Base-by-base conservation (phyloP, 2,113 vertebrate genomes). In the Tyrannus savana region DNA sequence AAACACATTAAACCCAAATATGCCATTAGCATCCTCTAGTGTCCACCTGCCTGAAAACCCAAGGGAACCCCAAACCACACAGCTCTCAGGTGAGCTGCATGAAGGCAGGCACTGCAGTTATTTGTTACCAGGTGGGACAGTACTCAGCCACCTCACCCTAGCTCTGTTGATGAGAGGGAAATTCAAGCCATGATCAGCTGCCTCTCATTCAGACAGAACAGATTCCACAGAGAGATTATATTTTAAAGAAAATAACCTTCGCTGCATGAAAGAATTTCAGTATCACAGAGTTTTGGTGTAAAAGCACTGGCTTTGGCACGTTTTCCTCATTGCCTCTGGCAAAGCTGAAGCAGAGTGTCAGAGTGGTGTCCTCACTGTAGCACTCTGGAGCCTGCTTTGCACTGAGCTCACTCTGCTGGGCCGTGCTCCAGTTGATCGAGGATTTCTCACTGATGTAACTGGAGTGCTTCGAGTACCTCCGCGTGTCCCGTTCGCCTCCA, bases 401-500 rank as follows among this genome's bases (percentile, higher is more conserved):
- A 4, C 87, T 72, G 82, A 75, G 87, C 66, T 87, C 94, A 33
- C 44, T 7, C 53, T 5, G 75, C 74, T 62, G 92, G 88, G 72
- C 85, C 42, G 0, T 7, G 10, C 88, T 90, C 85, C 89, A 88
- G 88, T 9, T 56, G n/a, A 56, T 31, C n/a, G 6, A 62, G 86
- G 86, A 13, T 63, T 90, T 71, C 92, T 80, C 58, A 6, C 79
- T 63, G 88, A 35, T 4, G 9, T 18, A 63, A 59, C 67, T 18
- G 23, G 0, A 12, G 85, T 6, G 75, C 76, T 58, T 76, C 4
- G 2, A 60, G 90, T 9, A n/a, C 41, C 47, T 78, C 59, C 1
- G 42, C 0, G 2, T 0, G 1, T 52, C 63, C 41, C 68, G 0
- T 10, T 39, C 9, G 11, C 33, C 50, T 49, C 55, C 5, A 3